Percentiles rank a stretch among this genome's conserved stretches.
phyloP scores from a whole-genome alignment of 2,113 vertebrate species.

The Etheostoma cragini region DNA sequence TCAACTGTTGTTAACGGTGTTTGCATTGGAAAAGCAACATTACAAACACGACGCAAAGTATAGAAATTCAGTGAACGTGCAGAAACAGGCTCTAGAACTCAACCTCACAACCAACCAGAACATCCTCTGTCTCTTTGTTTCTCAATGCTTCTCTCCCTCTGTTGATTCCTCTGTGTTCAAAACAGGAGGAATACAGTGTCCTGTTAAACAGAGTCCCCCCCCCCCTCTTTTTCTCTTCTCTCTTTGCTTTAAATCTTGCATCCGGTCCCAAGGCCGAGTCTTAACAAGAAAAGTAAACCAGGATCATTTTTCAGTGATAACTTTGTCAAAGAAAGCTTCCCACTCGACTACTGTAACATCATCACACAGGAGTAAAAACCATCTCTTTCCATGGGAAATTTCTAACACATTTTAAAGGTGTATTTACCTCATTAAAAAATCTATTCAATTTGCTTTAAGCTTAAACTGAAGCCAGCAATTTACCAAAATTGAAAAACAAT shows the following conservation, averaged over 20 bases:
- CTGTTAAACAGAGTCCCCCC: background rate
- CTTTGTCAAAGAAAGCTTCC: slow-evolving; percentile 1
- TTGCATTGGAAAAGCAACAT: background rate
- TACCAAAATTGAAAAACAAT: background rate
- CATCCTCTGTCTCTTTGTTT: background rate
- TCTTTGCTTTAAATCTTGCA: slow-evolving; percentile 16
- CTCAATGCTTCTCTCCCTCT: background rate
- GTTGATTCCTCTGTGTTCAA: background rate
- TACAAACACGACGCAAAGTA: background rate
- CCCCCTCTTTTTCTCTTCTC: background rate
- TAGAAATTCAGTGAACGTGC: background rate
- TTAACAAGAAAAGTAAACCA: slow-evolving; percentile 55
- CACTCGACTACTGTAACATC: background rate
- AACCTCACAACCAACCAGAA: background rate
- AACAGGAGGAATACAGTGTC: slow-evolving; percentile 16
- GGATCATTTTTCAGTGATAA: slow-evolving; percentile 10
- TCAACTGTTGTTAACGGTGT: background rate
- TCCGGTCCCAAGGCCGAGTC: slow-evolving; percentile 33
- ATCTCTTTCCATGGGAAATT: background rate
- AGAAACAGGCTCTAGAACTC: background rate
- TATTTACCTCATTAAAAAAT: background rate
- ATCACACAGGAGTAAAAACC: background rate
- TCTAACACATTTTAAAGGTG: background rate
- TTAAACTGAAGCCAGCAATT: background rate
- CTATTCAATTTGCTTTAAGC: background rate